phyloP scores from a whole-genome alignment of 2,113 vertebrate species.

The Montifringilla adamsi region DNA sequence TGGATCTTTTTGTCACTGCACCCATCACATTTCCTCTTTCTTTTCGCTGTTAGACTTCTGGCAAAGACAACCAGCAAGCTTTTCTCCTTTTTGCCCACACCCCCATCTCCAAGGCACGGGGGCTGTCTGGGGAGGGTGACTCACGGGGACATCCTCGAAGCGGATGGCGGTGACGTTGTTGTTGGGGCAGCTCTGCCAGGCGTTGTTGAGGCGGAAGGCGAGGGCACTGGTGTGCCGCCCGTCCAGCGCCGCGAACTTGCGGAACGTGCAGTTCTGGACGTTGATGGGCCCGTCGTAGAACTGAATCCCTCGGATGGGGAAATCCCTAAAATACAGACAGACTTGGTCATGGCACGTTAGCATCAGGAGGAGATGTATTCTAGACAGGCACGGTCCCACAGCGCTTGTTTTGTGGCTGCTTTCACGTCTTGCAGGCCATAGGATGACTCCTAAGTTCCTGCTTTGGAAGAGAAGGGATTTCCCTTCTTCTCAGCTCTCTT shows the following conservation, averaged over 20 bases:
- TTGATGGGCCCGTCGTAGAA: constrained; percentile 94
- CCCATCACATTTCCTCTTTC: neutral
- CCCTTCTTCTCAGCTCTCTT: neutral
- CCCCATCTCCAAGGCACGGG: neutral
- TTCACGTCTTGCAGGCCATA: neutral
- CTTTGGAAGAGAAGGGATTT: constrained; percentile 16
- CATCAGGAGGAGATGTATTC: neutral
- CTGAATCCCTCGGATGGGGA: constrained; percentile 93
- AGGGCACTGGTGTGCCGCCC: constrained; percentile 93
- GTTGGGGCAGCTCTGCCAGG: constrained; percentile 98
- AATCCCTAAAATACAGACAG: constrained; percentile 77
- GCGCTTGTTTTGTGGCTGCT: neutral
- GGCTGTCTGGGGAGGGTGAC: neutral
- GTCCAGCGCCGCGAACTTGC: constrained; percentile 87
- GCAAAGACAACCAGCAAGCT: fast-evolving
- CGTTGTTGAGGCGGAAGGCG: constrained; percentile 96
- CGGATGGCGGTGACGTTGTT: constrained; percentile 85
- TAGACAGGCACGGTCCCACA: neutral
- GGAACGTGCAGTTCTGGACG: constrained; percentile 93
- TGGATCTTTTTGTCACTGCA: neutral
- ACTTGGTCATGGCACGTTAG: neutral
- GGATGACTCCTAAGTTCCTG: neutral
- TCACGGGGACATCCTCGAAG: constrained; percentile 91
- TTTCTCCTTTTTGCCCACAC: neutral
- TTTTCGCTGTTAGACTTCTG: neutral